Evolutionary conservation across 2,113 vertebrate species (phyloP).

Genomic region (Anguilla japonica): DNA sequence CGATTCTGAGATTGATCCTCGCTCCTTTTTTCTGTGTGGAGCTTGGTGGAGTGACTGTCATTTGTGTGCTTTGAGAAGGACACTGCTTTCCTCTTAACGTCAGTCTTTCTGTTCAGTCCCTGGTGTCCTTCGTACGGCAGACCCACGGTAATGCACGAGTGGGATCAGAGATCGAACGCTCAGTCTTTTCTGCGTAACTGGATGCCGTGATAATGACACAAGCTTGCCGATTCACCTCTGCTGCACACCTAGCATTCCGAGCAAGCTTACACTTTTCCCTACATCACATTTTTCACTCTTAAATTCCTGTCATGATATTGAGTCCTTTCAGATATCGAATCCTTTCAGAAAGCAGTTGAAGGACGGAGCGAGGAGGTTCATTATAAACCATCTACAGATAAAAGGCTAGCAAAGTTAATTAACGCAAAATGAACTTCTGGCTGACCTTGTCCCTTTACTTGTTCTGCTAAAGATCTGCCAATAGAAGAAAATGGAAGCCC

Average conservation of each 20-base stretch:
- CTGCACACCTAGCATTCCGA: not conserved
- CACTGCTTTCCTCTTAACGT: too few species aligned
- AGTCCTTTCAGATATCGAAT: not conserved
- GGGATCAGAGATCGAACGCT: not conserved
- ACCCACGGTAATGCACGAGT: not conserved
- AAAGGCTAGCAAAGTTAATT: too few species aligned
- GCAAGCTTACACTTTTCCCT: not conserved
- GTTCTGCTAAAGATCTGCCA: too few species aligned
- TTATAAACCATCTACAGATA: not conserved
- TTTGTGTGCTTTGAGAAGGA: too few species aligned
- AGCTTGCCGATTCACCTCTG: not conserved
- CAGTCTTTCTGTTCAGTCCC: not conserved
- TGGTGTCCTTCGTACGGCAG: not conserved
- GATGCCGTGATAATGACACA: not conserved
- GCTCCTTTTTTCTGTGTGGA: too few species aligned
- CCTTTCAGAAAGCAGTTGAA: not conserved
- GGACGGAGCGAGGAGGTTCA: not conserved
- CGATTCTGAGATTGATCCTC: too few species aligned
- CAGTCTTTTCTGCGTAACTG: too few species aligned
- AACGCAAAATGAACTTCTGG: too few species aligned
- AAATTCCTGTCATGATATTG: not conserved
- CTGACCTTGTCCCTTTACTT: too few species aligned
- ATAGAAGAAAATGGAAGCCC: too few species aligned
- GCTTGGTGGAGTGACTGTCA: too few species aligned
- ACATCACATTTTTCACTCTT: too few species aligned